These are phyloP conservation scores for Balanococcus diminutus DNA, from an alignment of 2,888 invertebrate species.

Conservation along the genomic window DNA sequence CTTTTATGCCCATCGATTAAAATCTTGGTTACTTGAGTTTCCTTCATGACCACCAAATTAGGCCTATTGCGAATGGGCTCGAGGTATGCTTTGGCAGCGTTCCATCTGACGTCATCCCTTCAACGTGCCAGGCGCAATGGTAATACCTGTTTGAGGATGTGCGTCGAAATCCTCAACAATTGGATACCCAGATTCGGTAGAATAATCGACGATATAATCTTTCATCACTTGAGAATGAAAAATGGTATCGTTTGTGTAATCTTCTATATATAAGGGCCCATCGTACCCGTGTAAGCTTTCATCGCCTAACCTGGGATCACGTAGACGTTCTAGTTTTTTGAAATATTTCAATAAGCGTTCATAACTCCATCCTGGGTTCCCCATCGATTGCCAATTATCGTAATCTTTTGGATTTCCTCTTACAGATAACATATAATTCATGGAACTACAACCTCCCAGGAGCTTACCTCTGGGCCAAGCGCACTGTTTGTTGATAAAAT, in stretches of 20 bases:
- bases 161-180: constrained; percentile 86
- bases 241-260: neutral
- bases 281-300: neutral
- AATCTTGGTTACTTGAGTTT: constrained; percentile 71
- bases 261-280: neutral
- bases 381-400: constrained; percentile 84
- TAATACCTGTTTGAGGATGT: constrained; percentile 83
- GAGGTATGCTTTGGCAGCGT: constrained; percentile 85
- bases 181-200: constrained; percentile 78
- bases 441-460: constrained; percentile 84
- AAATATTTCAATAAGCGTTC: constrained; percentile 81
- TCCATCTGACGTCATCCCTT: constrained; percentile 68
- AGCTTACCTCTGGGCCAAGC: constrained; percentile 93
- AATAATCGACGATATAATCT: constrained; percentile 66
- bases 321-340: constrained; percentile 89
- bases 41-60: constrained; percentile 83
- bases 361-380: constrained; percentile 88
- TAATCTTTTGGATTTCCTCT: constrained; percentile 89
- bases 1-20: constrained; percentile 70
- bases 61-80: constrained; percentile 77
- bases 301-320: neutral
- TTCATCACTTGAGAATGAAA: neutral
- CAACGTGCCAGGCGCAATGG: constrained; percentile 78
- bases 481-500: constrained; percentile 84
- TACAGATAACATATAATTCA: constrained; percentile 91